Evolutionary conservation across 2,113 vertebrate genomes (phyloP).

Genomic region (Camelus bactrianus): DNA sequence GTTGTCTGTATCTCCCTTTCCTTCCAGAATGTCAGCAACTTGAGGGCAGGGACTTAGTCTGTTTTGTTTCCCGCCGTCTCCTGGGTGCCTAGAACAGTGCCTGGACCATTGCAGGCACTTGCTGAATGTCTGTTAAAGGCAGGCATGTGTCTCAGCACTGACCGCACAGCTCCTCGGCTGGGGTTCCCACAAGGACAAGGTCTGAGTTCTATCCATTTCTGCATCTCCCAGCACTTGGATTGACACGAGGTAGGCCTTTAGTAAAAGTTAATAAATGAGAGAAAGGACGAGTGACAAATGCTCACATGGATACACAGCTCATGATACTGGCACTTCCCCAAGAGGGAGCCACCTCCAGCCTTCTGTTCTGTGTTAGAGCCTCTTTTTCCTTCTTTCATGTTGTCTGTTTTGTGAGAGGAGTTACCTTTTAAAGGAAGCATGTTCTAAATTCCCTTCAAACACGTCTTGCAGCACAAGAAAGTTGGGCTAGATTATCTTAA

Average conservation of each 20-base stretch:
- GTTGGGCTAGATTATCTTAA: background rate
- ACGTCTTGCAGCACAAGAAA: slow-evolving; percentile 7
- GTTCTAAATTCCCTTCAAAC: slow-evolving; percentile 86
- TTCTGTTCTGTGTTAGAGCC: background rate
- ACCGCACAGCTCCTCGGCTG: background rate
- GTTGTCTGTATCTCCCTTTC: background rate
- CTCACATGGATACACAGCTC: background rate
- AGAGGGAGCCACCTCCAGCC: background rate
- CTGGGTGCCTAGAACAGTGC: background rate
- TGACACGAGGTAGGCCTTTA: background rate
- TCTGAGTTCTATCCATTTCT: background rate
- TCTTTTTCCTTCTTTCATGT: slow-evolving; percentile 80
- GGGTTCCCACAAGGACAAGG: background rate
- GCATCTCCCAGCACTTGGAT: background rate
- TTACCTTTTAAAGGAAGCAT: slow-evolving; percentile 79
- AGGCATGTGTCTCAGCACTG: background rate
- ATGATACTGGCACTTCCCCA: background rate
- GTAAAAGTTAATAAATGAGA: background rate
- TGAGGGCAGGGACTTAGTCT: background rate
- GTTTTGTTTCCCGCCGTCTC: background rate
- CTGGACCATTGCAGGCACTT: background rate
- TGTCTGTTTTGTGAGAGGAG: slow-evolving; percentile 88
- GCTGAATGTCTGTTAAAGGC: background rate
- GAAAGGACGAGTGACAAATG: background rate
- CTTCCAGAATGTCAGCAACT: background rate